Percentiles rank a stretch among this genome's conserved stretches.
These are phyloP conservation scores for Hedya salicella DNA, from an alignment of 2,888 invertebrate species.

Conservation along the genomic window DNA sequence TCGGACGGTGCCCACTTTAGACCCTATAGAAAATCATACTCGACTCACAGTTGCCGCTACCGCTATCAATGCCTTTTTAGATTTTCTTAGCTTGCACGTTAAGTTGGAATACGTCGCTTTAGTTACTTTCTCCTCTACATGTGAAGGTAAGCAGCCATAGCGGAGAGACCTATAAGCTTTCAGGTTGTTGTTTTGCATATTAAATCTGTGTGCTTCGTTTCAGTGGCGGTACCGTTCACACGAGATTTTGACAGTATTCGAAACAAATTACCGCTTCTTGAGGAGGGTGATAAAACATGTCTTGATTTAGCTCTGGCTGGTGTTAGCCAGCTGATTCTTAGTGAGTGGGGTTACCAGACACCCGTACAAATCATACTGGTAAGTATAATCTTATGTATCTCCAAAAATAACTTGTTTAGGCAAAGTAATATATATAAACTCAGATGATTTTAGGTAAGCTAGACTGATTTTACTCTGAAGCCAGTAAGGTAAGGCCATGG, in stretches of 20 bases:
- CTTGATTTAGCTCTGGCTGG: constrained; percentile 92
- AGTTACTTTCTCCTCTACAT: constrained; percentile 73
- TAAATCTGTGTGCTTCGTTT: constrained; percentile 46
- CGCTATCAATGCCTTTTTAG: constrained; percentile 75
- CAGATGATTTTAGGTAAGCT: too few relatives aligned
- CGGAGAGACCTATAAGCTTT: background rate
- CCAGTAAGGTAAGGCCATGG: too few relatives aligned
- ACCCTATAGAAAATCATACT: constrained; percentile 71
- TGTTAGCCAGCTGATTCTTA: constrained; percentile 90
- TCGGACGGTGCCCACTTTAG: constrained; percentile 70
- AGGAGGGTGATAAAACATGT: constrained; percentile 94
- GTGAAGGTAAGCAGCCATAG: constrained; percentile 65
- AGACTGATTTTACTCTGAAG: too few relatives aligned
- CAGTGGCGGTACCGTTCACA: constrained; percentile 93
- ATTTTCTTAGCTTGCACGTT: constrained; percentile 71
- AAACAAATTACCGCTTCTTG: constrained; percentile 89
- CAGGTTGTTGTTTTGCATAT: background rate
- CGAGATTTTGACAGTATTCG: constrained; percentile 93
- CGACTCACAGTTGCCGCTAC: constrained; percentile 70
- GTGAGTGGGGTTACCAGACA: constrained; percentile 96
- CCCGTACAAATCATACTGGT: constrained; percentile 89
- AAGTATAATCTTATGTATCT: constrained; percentile 45
- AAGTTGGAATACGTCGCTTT: constrained; percentile 78
- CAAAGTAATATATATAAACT: too few relatives aligned
- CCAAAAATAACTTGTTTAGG: too few relatives aligned